Base-by-base conservation (phyloP, 2,113 vertebrate species). In the Bagarius yarrelli region DNA sequence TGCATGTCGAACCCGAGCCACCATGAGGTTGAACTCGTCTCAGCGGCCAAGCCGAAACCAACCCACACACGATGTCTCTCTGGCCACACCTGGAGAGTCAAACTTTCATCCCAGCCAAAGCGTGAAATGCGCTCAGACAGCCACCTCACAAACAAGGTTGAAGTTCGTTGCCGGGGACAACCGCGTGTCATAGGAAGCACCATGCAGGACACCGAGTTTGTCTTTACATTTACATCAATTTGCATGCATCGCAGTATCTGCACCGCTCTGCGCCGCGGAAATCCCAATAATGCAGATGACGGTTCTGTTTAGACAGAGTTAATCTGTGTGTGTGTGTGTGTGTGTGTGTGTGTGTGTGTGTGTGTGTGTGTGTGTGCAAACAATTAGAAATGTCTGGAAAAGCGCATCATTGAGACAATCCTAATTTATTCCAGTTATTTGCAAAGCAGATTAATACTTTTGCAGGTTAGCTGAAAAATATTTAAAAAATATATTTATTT, bases 81-180 rank as follows among this genome's bases (percentile, higher is more conserved):
- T 23, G 85, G 87, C 90, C 88, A 86, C 92, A 93, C 91, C 91
- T 92, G 92, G 89, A 87, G 78, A 83, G 78, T 89, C 83, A 78
- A 85, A 91, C 90, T 89, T 91, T 81, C 87, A 79, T 89, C 93
- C 90, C 88, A 90, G 86, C 86, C 83, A 15, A 75, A 91, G 90
- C 91, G 88, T 92, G 90, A 92, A 93, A 93, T 91, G 87, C 86
- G 88, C 89, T 90, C 80, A 89, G 93, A 93, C 93, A 92, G 90
- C 86, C 71, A 88, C 90, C 90, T 90, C 78, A 83, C 90, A 90
- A 90, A 88, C 89, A 89, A 87, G 90, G 90, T 92, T 88, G 91
- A 88, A 91, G 92, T 92, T 91, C 91, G 89, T 89, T 30, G 55
- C 74, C 74, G 8, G 57, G 82, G 89, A 91, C 92, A 89, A 91